phyloP scores from a whole-genome alignment of 2,113 vertebrate species.

The Pseudonaja textilis region DNA sequence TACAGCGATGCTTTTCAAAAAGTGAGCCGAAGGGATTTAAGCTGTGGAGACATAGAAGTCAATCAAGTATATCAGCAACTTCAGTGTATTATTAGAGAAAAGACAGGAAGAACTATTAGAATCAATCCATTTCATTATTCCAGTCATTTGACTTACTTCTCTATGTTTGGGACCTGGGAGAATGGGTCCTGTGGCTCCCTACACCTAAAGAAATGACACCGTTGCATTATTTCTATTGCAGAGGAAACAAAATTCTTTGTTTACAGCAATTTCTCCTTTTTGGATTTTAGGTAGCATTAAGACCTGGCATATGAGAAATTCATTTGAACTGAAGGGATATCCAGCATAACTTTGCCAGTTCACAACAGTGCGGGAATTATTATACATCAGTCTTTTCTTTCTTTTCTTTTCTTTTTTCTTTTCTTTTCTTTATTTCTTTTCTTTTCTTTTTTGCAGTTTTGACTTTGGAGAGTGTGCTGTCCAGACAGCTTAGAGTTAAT shows the following conservation, averaged over 20 bases:
- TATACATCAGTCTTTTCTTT: background rate
- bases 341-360: background rate
- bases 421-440: too few relatives aligned
- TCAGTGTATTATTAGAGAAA: background rate
- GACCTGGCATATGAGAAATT: background rate
- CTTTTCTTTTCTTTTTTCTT: too few relatives aligned
- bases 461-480: background rate
- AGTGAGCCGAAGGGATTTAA: background rate
- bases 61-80: background rate
- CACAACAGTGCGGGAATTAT: background rate
- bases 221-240: background rate
- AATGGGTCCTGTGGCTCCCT: background rate
- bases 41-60: background rate
- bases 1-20: background rate
- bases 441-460: background rate
- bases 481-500: too few relatives aligned
- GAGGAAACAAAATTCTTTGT: background rate
- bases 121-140: background rate
- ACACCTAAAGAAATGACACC: background rate
- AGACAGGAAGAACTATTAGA: background rate
- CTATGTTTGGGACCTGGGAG: background rate
- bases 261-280: background rate
- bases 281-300: background rate
- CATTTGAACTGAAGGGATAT: slow-evolving; percentile 1
- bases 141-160: background rate